These are phyloP conservation scores for Triplophysa bombifrons DNA, from an alignment of 2,797 vertebrate genomes.

Conservation along the genomic window DNA sequence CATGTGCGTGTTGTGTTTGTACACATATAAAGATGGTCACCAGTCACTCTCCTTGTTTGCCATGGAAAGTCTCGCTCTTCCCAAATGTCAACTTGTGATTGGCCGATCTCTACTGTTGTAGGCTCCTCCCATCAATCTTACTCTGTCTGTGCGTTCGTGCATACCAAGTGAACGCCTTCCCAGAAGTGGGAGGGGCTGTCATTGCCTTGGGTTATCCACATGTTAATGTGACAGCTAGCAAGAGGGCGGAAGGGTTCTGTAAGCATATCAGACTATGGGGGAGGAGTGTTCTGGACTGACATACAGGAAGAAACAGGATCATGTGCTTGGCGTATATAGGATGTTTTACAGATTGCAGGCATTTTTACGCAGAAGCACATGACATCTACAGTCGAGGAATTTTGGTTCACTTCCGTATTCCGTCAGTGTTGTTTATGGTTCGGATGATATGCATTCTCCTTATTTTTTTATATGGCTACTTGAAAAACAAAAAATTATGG, in stretches of 20 bases:
- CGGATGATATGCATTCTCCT: too few relatives aligned
- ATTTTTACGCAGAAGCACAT: conserved; percentile 16
- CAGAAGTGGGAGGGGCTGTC: conserved; percentile 53
- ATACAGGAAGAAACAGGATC: conserved; percentile 21
- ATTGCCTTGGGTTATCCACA: conserved; percentile 46
- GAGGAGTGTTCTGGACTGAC: neutral
- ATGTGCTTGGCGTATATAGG: neutral
- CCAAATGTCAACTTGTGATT: conserved; percentile 56
- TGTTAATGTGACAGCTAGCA: conserved; percentile 25
- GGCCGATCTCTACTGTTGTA: conserved; percentile 19
- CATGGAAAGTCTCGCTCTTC: conserved; percentile 26
- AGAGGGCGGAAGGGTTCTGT: conserved; percentile 22
- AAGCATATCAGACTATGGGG: conserved; percentile 41
- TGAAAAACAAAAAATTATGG: too few relatives aligned
- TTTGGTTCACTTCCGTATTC: neutral
- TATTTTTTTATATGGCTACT: too few relatives aligned
- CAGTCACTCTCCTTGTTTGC: conserved; percentile 38
- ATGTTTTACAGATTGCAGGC: neutral
- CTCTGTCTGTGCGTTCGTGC: conserved; percentile 36
- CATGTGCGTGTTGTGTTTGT: conserved; percentile 39
- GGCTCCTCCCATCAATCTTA: conserved; percentile 45
- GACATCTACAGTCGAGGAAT: neutral
- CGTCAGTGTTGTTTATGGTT: neutral
- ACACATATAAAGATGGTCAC: conserved; percentile 20
- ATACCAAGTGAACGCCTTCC: conserved; percentile 46